Conservation (phyloP, 2,888 invertebrate genomes). For the Spisula subtruncata region DNA sequence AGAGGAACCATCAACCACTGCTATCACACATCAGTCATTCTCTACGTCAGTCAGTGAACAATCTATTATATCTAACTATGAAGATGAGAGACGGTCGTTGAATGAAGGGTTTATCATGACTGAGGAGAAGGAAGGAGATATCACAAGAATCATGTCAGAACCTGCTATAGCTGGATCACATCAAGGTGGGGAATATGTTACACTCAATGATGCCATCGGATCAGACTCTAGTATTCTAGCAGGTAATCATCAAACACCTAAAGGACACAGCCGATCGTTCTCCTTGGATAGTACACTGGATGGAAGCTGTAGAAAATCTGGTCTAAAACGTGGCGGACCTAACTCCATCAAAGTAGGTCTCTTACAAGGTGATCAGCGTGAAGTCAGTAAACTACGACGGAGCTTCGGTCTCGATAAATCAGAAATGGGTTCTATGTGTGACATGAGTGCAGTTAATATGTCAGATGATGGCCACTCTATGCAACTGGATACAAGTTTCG, state of each 20-base stretch:
- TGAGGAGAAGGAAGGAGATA: constrained; percentile 72
- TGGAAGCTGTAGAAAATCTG: constrained; percentile 62
- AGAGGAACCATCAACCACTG: constrained; percentile 69
- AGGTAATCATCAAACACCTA: constrained; percentile 53
- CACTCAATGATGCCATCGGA: constrained; percentile 35
- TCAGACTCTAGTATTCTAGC: constrained; percentile 37
- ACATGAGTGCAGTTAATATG: constrained; percentile 70
- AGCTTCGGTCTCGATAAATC: constrained; percentile 80
- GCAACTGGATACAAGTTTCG: constrained; percentile 63
- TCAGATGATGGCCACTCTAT: constrained; percentile 54
- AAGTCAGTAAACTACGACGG: constrained; percentile 75
- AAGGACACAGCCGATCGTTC: constrained; percentile 57
- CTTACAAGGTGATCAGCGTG: constrained; percentile 74
- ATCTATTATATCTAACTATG: constrained; percentile 69
- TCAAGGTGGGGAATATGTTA: constrained; percentile 66
- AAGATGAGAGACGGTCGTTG: constrained; percentile 72
- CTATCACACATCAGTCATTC: constrained; percentile 66
- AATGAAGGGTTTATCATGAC: constrained; percentile 80
- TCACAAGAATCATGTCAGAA: constrained; percentile 69
- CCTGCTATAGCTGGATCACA: constrained; percentile 62
- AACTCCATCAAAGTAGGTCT: constrained; percentile 83
- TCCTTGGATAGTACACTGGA: constrained; percentile 64
- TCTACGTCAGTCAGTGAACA: constrained; percentile 70
- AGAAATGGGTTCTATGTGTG: constrained; percentile 75
- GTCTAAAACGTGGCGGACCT: constrained; percentile 80